Evolutionary conservation across 2,888 invertebrate genomes (phyloP).

Genomic region (Polylopha cassiicola): DNA sequence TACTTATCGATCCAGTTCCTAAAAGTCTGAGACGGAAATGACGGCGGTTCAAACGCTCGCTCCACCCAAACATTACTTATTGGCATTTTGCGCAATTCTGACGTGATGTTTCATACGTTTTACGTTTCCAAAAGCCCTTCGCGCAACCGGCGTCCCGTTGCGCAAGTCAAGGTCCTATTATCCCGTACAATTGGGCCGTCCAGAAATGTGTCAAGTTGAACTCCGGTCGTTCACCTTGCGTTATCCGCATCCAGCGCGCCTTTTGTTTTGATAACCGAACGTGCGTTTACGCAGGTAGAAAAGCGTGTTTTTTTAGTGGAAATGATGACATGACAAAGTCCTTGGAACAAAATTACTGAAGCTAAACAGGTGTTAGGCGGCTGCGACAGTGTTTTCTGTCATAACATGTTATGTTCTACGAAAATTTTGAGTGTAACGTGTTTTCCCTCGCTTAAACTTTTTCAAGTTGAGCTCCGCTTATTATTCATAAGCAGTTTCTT

Average conservation of each 20-base stretch:
- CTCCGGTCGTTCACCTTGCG: constrained; percentile 61
- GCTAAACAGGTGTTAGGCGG: too few species aligned
- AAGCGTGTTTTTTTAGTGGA: constrained; percentile 12
- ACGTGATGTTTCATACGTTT: constrained; percentile 22
- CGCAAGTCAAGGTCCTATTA: constrained; percentile 65
- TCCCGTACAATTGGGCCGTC: constrained; percentile 68
- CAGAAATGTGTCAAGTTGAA: constrained; percentile 77
- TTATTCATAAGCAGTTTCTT: constrained; percentile 61
- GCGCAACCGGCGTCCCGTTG: constrained; percentile 60
- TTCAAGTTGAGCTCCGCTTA: constrained; percentile 39
- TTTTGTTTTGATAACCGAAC: constrained; percentile 26
- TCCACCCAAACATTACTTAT: too few species aligned
- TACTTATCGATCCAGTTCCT: too few species aligned
- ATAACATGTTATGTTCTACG: too few species aligned
- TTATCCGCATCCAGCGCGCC: constrained; percentile 44
- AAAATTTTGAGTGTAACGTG: constrained; percentile 14
- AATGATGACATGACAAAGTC: constrained; percentile 3
- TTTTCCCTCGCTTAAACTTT: constrained; percentile 29
- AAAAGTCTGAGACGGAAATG: too few species aligned
- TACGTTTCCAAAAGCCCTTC: constrained; percentile 35
- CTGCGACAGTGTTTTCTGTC: too few species aligned
- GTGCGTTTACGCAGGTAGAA: constrained; percentile 26
- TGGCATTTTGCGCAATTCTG: constrained; percentile 17
- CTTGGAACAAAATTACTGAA: too few species aligned
- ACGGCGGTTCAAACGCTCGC: too few species aligned